These are phyloP conservation scores for Serilophus lunatus DNA, from an alignment of 2,113 vertebrate genomes.

Conservation along the genomic window DNA sequence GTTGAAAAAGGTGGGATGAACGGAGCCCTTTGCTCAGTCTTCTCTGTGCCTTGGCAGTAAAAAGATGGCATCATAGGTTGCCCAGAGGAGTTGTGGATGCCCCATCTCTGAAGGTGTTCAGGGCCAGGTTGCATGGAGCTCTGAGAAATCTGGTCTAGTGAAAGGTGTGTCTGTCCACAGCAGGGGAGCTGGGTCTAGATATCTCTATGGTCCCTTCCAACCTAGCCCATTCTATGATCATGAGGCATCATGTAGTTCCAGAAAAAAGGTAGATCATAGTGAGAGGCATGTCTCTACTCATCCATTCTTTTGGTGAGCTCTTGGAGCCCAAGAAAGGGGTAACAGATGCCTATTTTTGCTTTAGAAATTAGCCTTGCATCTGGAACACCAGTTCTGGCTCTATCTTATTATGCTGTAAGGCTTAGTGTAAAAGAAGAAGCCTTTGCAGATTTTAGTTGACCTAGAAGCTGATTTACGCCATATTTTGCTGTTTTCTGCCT, in stretches of 20 bases:
- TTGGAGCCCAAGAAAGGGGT: not conserved
- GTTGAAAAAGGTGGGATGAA: not conserved
- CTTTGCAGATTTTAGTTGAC: not conserved
- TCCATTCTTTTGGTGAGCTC: not conserved
- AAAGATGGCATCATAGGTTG: not conserved
- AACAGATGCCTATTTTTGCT: not conserved
- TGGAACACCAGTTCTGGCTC: not conserved
- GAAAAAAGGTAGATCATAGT: not conserved
- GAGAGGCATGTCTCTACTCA: not conserved
- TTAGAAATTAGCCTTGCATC: not conserved
- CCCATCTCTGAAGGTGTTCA: not conserved
- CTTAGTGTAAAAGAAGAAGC: not conserved
- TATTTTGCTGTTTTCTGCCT: not conserved
- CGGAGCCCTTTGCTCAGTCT: not conserved
- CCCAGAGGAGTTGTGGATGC: not conserved
- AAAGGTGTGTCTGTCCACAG: not conserved
- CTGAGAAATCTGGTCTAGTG: not conserved
- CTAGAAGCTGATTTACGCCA: not conserved
- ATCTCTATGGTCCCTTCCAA: not conserved
- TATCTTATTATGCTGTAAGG: not conserved
- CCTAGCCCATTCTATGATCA: not conserved
- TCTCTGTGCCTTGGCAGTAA: not conserved
- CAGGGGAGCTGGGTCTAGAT: not conserved
- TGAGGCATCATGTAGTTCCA: not conserved
- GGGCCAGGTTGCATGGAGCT: not conserved